Evolutionary conservation across 2,113 vertebrate genomes (phyloP).

Genomic region (Galemys pyrenaicus): DNA sequence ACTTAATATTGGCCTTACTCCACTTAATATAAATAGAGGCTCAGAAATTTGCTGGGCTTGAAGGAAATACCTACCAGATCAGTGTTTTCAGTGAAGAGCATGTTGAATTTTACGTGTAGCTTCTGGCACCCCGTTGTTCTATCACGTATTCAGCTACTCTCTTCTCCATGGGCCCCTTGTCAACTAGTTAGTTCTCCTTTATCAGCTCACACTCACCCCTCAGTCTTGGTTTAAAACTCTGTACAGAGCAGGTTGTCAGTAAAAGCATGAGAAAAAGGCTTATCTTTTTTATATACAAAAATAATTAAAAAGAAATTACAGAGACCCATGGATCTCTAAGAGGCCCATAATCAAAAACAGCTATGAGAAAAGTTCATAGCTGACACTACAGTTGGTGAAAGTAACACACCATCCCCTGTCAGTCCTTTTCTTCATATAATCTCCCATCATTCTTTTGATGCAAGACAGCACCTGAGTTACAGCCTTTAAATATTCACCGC

Average conservation of each 20-base stretch:
- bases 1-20: neutral
- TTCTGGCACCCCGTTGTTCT: neutral
- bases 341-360: slow-evolving; percentile 42
- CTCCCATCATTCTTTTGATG: slow-evolving; percentile 46
- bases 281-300: neutral
- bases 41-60: neutral
- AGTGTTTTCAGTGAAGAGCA: neutral
- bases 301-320: neutral
- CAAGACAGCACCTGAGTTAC: slow-evolving; percentile 51
- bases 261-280: slow-evolving; percentile 15
- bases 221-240: neutral
- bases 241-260: neutral
- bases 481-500: slow-evolving; percentile 57
- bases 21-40: neutral
- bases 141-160: neutral
- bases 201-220: neutral
- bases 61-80: neutral
- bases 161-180: neutral
- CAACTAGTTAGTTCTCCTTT: neutral
- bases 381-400: slow-evolving; percentile 63
- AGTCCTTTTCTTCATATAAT: slow-evolving; percentile 49
- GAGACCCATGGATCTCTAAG: slow-evolving; percentile 50
- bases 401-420: slow-evolving; percentile 56
- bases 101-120: neutral
- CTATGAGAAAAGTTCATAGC: slow-evolving; percentile 67